Percentiles rank a stretch among this genome's conserved stretches.
phyloP scores from a whole-genome alignment of 2,797 vertebrate species.

The Pogoniulus pusillus region DNA sequence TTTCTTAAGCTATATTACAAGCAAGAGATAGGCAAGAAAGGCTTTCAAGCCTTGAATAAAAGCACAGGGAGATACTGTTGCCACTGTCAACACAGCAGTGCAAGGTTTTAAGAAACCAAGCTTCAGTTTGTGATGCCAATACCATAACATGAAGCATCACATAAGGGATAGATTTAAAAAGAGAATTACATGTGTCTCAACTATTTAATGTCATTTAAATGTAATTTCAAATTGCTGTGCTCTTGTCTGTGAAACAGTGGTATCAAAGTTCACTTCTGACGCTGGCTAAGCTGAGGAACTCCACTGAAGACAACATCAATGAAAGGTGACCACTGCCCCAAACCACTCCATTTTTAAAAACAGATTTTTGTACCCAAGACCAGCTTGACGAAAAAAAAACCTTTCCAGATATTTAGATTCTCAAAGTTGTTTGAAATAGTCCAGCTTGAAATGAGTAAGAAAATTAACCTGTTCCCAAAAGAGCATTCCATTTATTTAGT shows the following conservation, averaged over 20 bases:
- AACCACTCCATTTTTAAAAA: background rate
- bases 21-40: background rate
- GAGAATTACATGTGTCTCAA: background rate
- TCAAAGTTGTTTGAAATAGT: background rate
- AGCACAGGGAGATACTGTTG: background rate
- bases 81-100: background rate
- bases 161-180: background rate
- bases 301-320: background rate
- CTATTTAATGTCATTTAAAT: background rate
- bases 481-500: background rate
- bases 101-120: background rate
- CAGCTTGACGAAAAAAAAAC: background rate
- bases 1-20: background rate
- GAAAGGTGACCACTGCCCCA: background rate
- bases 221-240: background rate
- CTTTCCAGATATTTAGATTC: background rate
- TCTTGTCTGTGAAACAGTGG: background rate
- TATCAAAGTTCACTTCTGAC: background rate
- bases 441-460: background rate
- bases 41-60: background rate
- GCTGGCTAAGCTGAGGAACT: background rate
- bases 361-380: background rate
- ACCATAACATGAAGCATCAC: accelerated
- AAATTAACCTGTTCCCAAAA: background rate
- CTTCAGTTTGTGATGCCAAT: background rate